phyloP scores from a whole-genome alignment of 2,888 invertebrate species.

The Sepiola atlantica region DNA sequence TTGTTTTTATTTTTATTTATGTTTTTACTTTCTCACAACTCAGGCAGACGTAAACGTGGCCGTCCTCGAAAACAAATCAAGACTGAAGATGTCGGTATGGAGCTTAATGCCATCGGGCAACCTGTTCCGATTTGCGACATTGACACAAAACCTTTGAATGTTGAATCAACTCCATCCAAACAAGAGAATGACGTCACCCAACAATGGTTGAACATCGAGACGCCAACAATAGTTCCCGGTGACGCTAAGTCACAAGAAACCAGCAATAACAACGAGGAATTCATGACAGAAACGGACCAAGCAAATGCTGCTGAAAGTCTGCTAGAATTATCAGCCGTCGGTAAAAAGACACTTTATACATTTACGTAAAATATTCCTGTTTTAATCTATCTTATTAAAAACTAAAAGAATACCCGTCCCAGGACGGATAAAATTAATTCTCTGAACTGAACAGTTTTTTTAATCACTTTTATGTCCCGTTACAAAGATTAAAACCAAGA shows the following conservation, averaged over 20 bases:
- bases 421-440: no score
- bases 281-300: constrained; percentile 54
- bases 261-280: background rate
- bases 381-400: background rate
- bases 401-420: no score
- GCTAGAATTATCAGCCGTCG: constrained; percentile 72
- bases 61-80: constrained; percentile 60
- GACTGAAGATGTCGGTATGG: constrained; percentile 14
- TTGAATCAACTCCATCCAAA: background rate
- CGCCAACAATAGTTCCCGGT: constrained; percentile 43
- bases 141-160: background rate
- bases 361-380: background rate
- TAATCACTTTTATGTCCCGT: background rate
- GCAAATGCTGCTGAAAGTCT: constrained; percentile 72
- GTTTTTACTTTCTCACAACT: background rate
- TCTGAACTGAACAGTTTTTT: no score
- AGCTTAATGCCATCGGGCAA: background rate
- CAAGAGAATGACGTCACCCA: background rate
- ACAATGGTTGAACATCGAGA: background rate
- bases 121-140: no score
- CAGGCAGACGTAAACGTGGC: constrained; percentile 64
- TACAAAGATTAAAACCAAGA: background rate
- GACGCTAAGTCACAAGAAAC: background rate
- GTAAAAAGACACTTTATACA: constrained; percentile 54
- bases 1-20: background rate